Conservation (phyloP, 2,888 invertebrate species). For the Orthosia gothica region DNA sequence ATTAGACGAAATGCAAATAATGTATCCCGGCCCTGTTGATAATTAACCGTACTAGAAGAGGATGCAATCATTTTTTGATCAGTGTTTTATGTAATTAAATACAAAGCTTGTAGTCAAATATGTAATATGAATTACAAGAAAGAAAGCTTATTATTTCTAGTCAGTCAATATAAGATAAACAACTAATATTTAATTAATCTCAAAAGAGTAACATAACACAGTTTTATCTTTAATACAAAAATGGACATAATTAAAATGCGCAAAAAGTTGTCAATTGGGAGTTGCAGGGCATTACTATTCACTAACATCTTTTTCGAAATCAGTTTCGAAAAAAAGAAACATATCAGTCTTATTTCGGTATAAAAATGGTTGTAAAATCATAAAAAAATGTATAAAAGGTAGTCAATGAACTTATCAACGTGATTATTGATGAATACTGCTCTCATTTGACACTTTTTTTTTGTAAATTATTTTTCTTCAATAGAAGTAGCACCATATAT, state of each 20-base stretch:
- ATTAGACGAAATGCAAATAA: not conserved
- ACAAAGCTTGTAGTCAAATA: not conserved
- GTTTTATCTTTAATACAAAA: constrained; percentile 15
- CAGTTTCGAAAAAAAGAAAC: not conserved
- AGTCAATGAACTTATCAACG: not conserved
- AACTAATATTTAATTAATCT: constrained; percentile 9
- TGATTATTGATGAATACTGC: not conserved
- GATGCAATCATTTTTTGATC: constrained; percentile 2
- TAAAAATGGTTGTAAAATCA: too few species aligned
- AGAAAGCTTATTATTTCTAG: constrained; percentile 10
- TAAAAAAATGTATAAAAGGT: not conserved
- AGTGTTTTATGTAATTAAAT: constrained; percentile 8
- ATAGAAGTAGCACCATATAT: constrained; percentile 7
- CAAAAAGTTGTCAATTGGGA: constrained; percentile 15
- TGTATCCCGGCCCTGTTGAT: not conserved
- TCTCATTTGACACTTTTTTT: constrained; percentile 5
- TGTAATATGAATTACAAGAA: not conserved
- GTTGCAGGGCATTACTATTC: not conserved
- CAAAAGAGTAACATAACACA: constrained; percentile 28
- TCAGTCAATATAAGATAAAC: constrained; percentile 12
- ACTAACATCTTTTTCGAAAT: not conserved
- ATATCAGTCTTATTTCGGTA: not conserved
- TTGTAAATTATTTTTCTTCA: constrained; percentile 2
- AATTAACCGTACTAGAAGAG: not conserved
- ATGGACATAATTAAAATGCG: not conserved